Evolutionary conservation across 2,888 invertebrate genomes (phyloP).

Genomic region (Aphelenchoides bicaudatus): DNA sequence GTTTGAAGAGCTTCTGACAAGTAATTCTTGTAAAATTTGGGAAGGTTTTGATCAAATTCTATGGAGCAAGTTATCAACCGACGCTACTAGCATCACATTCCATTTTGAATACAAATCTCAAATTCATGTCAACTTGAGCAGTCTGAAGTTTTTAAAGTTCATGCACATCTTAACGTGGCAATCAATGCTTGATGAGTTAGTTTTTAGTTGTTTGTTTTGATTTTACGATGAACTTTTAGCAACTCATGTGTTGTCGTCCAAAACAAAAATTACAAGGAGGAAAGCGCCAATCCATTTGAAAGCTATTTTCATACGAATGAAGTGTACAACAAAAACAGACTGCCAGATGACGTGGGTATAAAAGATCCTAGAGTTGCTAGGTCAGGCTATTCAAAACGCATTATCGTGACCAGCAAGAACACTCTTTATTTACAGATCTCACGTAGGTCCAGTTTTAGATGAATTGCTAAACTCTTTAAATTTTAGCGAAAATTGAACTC

Average conservation of each 20-base stretch:
- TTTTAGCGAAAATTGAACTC: constrained; percentile 4
- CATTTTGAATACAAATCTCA: too few species aligned
- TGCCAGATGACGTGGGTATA: background rate
- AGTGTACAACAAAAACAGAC: constrained; percentile 1
- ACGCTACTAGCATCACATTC: too few species aligned
- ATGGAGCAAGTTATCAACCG: too few species aligned
- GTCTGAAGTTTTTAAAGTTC: background rate
- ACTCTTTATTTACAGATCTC: background rate
- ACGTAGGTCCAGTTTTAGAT: background rate
- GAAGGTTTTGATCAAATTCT: too few species aligned
- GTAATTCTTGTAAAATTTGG: too few species aligned
- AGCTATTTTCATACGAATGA: background rate
- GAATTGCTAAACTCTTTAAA: background rate
- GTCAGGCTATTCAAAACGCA: background rate
- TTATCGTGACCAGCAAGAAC: background rate
- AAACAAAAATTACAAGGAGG: too few species aligned
- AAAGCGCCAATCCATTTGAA: too few species aligned
- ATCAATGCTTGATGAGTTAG: background rate
- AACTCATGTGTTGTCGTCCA: background rate
- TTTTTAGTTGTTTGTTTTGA: background rate
- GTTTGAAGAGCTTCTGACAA: too few species aligned
- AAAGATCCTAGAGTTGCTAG: background rate
- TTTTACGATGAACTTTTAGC: background rate
- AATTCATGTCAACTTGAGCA: too few species aligned
- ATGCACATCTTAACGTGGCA: constrained; percentile 1